Evolutionary conservation across 2,888 invertebrate genomes (phyloP).

Genomic region (Auanema freiburgensis): DNA sequence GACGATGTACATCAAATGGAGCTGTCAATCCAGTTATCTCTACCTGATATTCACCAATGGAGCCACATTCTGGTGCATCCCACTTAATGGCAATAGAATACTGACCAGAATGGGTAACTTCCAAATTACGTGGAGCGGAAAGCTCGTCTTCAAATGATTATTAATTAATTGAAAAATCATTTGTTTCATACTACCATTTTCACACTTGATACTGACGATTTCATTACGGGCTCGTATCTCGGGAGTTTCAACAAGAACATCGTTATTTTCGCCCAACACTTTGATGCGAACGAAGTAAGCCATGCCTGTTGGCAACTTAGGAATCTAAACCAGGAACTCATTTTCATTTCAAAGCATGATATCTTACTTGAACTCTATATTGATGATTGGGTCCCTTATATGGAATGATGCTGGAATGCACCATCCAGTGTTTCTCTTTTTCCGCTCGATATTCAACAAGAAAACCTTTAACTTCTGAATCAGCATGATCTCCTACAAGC

Average conservation of each 20-base stretch:
- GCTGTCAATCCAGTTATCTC: constrained; percentile 57
- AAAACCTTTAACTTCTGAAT: constrained; percentile 62
- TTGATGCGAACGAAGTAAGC: constrained; percentile 64
- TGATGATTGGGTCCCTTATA: constrained; percentile 64
- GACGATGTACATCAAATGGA: constrained; percentile 62
- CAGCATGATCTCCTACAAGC: constrained; percentile 54
- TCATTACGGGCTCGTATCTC: constrained; percentile 64
- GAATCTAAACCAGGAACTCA: constrained; percentile 45
- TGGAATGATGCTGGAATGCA: constrained; percentile 64
- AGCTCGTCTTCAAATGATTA: constrained; percentile 53
- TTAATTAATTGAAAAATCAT: too few relatives aligned
- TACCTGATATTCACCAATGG: constrained; percentile 60
- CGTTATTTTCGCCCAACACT: constrained; percentile 59
- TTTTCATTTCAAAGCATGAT: not conserved
- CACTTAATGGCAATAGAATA: constrained; percentile 61
- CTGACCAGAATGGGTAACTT: constrained; percentile 52
- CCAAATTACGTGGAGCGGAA: constrained; percentile 57
- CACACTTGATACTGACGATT: constrained; percentile 62
- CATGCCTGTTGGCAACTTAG: constrained; percentile 61
- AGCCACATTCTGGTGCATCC: constrained; percentile 64
- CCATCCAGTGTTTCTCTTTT: constrained; percentile 57
- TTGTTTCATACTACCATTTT: constrained; percentile 45
- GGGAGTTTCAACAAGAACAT: constrained; percentile 63
- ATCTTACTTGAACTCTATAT: constrained; percentile 60
- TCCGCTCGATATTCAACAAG: constrained; percentile 64